These are phyloP conservation scores for Pogonomyrmex barbatus DNA, from an alignment of 1,140 invertebrate genomes.

Conservation along the genomic window DNA sequence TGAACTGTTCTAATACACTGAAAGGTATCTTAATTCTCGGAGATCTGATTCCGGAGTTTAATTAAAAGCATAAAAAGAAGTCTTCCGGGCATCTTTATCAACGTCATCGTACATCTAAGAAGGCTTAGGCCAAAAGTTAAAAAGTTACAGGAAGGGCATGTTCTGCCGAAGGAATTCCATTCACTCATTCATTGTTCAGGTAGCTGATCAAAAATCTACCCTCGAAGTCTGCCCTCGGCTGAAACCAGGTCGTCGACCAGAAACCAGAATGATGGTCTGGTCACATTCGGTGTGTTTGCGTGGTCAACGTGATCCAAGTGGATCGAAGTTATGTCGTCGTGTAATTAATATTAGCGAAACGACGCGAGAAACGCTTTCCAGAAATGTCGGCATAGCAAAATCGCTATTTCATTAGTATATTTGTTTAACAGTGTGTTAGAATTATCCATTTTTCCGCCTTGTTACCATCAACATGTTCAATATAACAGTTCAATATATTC, in stretches of 20 bases:
- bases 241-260: conserved; percentile 72
- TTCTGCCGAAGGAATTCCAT: conserved; percentile 71
- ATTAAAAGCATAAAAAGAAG: conserved; percentile 41
- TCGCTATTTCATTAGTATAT: neutral
- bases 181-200: conserved; percentile 73
- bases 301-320: conserved; percentile 67
- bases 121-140: conserved; percentile 39
- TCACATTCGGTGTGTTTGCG: conserved; percentile 63
- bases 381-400: conserved; percentile 18
- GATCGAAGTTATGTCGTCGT: conserved; percentile 43
- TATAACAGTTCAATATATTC: neutral
- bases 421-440: neutral
- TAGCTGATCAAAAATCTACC: conserved; percentile 75
- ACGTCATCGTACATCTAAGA: conserved; percentile 31
- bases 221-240: conserved; percentile 59
- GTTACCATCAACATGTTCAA: too few relatives aligned
- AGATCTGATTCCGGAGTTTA: neutral
- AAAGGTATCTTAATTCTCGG: conserved; percentile 10
- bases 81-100: conserved; percentile 24
- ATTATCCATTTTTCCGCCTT: too few relatives aligned
- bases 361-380: conserved; percentile 33
- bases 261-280: conserved; percentile 70
- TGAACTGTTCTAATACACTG: neutral
- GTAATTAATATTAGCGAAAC: conserved; percentile 45
- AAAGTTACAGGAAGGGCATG: conserved; percentile 63